Conservation (phyloP, 2,888 invertebrate genomes). For the Leucozona laternaria region DNA sequence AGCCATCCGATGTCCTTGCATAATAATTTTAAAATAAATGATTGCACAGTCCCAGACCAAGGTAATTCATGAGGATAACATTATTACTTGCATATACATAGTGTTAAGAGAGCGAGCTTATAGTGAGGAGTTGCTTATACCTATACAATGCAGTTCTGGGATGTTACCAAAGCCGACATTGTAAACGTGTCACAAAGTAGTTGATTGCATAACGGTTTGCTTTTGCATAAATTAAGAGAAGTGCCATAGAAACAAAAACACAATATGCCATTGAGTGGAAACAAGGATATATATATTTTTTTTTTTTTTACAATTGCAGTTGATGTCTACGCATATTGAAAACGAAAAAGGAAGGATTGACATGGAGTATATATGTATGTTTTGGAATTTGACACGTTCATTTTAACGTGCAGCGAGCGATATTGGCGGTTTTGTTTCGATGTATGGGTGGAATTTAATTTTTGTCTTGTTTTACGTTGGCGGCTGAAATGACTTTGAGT, state of each 20-base stretch:
- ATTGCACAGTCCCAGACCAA: constrained; percentile 34
- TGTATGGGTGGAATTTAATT: background rate
- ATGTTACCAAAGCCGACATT: constrained; percentile 41
- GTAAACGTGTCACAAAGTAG: constrained; percentile 44
- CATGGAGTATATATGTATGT: background rate
- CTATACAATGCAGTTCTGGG: background rate
- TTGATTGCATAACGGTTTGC: constrained; percentile 40
- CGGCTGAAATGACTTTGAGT: background rate
- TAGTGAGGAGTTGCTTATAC: background rate
- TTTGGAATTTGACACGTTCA: constrained; percentile 30
- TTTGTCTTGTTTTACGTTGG: background rate
- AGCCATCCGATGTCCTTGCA: constrained; percentile 47
- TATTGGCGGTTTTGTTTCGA: background rate
- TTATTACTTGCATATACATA: constrained; percentile 32
- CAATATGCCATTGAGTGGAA: constrained; percentile 15
- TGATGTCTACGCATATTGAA: background rate
- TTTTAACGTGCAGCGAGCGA: constrained; percentile 1
- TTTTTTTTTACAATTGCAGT: background rate
- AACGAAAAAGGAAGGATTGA: background rate
- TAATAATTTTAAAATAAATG: constrained; percentile 8
- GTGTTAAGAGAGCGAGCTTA: background rate
- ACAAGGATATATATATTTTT: background rate
- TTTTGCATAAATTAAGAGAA: constrained; percentile 48
- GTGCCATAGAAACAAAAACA: constrained; percentile 13
- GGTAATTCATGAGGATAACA: constrained; percentile 62